phyloP scores from a whole-genome alignment of 2,888 invertebrate genomes.

The Nysson spinosus region DNA sequence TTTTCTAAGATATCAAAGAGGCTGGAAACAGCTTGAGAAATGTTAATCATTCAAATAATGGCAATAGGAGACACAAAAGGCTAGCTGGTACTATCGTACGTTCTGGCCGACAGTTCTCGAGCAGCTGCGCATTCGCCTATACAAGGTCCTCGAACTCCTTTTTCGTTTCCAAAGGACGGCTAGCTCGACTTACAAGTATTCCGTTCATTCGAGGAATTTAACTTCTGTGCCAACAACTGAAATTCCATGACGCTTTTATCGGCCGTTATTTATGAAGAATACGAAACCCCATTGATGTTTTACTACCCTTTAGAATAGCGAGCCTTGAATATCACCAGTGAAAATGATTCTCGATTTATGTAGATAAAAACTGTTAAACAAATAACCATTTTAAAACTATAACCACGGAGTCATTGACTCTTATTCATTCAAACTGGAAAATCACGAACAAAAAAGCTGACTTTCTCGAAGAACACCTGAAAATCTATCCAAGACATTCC shows the following conservation, averaged over 20 bases:
- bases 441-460: no score
- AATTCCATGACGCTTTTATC: background rate
- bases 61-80: constrained; percentile 22
- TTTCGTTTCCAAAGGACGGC: constrained; percentile 22
- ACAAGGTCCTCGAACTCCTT: constrained; percentile 10
- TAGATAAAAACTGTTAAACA: no score
- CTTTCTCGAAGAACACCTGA: no score
- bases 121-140: constrained; percentile 15
- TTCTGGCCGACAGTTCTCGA: constrained; percentile 12
- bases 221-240: background rate
- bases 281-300: background rate
- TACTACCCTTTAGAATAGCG: no score
- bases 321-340: no score
- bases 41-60: constrained; percentile 33
- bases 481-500: no score
- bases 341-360: no score
- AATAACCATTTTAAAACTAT: no score
- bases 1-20: no score
- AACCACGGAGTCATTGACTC: no score
- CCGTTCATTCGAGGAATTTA: background rate
- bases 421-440: no score
- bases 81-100: constrained; percentile 21
- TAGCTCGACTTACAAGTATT: constrained; percentile 3
- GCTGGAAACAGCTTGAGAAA: constrained; percentile 20
- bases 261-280: background rate